Percentiles rank a stretch among this genome's conserved stretches.
Conservation (phyloP, 2,888 invertebrate genomes). For the Alcis repandata region DNA sequence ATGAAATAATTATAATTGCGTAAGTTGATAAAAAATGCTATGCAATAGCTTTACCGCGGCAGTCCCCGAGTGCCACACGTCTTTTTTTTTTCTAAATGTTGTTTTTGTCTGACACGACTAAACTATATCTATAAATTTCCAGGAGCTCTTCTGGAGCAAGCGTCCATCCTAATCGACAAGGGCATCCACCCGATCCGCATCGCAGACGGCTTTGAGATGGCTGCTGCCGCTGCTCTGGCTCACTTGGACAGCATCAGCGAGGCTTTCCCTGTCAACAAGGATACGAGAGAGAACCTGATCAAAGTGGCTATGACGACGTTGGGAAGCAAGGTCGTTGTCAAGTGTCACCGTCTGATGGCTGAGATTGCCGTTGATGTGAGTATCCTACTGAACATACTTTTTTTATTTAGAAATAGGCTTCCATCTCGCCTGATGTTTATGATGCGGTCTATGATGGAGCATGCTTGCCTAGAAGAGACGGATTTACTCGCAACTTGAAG, state of each 20-base stretch:
- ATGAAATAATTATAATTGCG: no score
- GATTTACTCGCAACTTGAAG: no score
- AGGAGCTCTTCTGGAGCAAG: conserved; percentile 98
- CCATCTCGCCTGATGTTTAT: no score
- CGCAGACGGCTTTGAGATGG: conserved; percentile 99
- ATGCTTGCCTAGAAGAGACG: no score
- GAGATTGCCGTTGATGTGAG: conserved; percentile 96
- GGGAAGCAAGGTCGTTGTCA: conserved; percentile 99
- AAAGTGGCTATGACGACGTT: conserved; percentile 99
- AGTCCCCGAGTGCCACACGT: no score
- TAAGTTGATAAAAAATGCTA: no score
- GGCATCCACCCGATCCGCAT: conserved; percentile 99
- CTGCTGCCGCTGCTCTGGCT: conserved; percentile 94
- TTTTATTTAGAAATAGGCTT: no score
- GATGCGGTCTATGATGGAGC: no score
- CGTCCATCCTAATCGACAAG: conserved; percentile 95
- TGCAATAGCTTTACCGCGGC: no score
- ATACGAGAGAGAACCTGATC: conserved; percentile 95
- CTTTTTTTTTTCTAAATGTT: no score
- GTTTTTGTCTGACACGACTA: no score
- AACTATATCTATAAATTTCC: conserved; percentile 12
- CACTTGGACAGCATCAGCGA: conserved; percentile 96
- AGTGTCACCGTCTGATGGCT: conserved; percentile 98
- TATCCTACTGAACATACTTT: no score
- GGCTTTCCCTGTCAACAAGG: conserved; percentile 93